Evolutionary conservation across 2,113 vertebrate genomes (phyloP), one percentile per base, ranked within the genome.

Genomic region (Lipophrys pholis): DNA sequence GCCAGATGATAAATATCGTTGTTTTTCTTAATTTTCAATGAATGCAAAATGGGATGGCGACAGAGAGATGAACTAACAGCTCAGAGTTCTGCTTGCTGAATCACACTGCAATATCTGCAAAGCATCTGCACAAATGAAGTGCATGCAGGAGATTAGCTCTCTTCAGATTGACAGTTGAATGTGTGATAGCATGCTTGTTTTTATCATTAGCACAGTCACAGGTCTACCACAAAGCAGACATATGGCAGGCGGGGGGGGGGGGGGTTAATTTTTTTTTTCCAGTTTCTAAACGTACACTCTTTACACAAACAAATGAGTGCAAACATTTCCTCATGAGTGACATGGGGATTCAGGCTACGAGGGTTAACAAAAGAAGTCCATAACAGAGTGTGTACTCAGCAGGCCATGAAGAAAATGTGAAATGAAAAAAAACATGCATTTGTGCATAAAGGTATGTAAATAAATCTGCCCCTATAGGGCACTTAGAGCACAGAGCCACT

Each of bases 371-470:
- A 67, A 52, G 12, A 45, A 56, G 16, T 40, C 11, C 11, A 30
- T n/a, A 65, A 63, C 40, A 69, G 41, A 35, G 56, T 63, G 59
- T 69, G 66, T 54, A 78, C 57, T 73, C 77, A 66, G 56, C 46
- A 53, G 67, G 51, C 56, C 69, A 70, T 8, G 8, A 69, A 42
- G 16, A 53, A 53, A 5, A 65, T 73, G 51, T 15, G 62, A 40
- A 49, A 55, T 63, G 71, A n/a, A n/a, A n/a, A n/a, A 51, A 56
- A 16, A 5, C 15, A 16, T 17, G 11, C 41, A 48, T 83, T 73
- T 79, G 81, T 41, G 16, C 36, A 77, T 65, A 36, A 36, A 67
- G 51, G 43, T 75, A 21, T 3, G 11, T 7, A 58, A 64, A 69
- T 12, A 50, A 48, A 57, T 40, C 43, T 53, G 59, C 45, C 50